phyloP scores from a whole-genome alignment of 2,797 vertebrate genomes.

The Esox lucius region DNA sequence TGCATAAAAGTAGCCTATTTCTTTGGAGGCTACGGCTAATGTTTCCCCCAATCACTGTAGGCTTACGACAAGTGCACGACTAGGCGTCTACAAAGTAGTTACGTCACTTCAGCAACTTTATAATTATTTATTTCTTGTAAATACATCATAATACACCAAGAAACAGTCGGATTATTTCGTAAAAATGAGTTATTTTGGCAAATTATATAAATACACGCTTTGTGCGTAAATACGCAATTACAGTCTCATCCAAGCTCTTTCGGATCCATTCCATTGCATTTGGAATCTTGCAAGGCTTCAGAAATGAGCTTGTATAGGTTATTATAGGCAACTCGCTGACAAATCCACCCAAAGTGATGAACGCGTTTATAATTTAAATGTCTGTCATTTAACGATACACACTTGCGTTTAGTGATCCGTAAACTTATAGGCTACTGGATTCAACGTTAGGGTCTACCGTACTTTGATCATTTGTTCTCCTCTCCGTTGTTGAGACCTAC shows the following conservation, averaged over 20 bases:
- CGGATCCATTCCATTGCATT: background rate
- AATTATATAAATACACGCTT: background rate
- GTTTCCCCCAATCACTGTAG: conserved; percentile 33
- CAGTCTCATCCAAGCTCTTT: background rate
- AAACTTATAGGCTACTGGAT: background rate
- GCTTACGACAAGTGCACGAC: conserved; percentile 67
- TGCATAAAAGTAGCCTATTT: conserved; percentile 28
- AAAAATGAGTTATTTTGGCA: background rate
- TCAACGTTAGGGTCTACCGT: background rate
- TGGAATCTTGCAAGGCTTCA: background rate
- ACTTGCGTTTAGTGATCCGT: background rate
- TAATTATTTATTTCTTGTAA: background rate
- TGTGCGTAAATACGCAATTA: background rate
- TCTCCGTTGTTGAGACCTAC: background rate
- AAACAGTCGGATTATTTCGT: background rate
- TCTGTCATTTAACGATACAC: background rate
- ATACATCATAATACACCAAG: background rate
- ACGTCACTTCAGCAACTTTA: conserved; percentile 30
- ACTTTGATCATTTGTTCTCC: background rate
- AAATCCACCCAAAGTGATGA: background rate
- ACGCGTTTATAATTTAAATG: background rate
- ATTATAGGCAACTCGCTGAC: background rate
- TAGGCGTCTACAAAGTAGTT: conserved; percentile 10
- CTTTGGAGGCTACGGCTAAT: conserved; percentile 37
- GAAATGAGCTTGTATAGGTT: background rate